Percentiles rank a stretch among this genome's conserved stretches.
These are phyloP conservation scores for Pseudonaja textilis DNA, from an alignment of 2,113 vertebrate genomes.

Conservation along the genomic window DNA sequence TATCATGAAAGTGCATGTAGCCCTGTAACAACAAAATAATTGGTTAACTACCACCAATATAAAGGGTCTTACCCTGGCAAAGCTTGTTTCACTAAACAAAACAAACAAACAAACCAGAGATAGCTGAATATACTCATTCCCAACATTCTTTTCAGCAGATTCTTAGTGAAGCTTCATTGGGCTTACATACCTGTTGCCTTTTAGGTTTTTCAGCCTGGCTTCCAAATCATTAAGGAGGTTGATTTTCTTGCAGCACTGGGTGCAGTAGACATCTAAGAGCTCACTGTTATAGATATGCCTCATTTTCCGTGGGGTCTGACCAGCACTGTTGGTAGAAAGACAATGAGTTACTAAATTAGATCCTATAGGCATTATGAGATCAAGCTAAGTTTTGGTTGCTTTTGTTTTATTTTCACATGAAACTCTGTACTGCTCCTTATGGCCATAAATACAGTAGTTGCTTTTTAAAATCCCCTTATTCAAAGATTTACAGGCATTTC, in stretches of 20 bases:
- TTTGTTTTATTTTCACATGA: background rate
- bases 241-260: conserved; percentile 97
- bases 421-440: background rate
- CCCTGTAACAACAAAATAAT: background rate
- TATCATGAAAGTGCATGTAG: background rate
- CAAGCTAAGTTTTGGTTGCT: background rate
- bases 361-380: background rate
- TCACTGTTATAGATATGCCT: conserved; percentile 81
- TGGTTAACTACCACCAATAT: background rate
- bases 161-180: background rate
- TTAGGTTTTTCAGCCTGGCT: conserved; percentile 90
- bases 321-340: conserved; percentile 76
- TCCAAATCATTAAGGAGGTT: conserved; percentile 94
- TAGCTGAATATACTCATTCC: background rate
- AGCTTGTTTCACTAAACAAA: background rate
- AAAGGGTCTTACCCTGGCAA: background rate
- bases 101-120: background rate
- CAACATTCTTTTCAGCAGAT: background rate
- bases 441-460: background rate
- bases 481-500: background rate
- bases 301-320: conserved; percentile 90
- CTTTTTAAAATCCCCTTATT: background rate
- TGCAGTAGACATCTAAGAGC: conserved; percentile 89
- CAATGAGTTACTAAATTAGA: conserved; percentile 28
- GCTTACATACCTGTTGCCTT: conserved; percentile 85